Base-by-base conservation (phyloP, 2,113 vertebrate species). In the Theropithecus gelada region DNA sequence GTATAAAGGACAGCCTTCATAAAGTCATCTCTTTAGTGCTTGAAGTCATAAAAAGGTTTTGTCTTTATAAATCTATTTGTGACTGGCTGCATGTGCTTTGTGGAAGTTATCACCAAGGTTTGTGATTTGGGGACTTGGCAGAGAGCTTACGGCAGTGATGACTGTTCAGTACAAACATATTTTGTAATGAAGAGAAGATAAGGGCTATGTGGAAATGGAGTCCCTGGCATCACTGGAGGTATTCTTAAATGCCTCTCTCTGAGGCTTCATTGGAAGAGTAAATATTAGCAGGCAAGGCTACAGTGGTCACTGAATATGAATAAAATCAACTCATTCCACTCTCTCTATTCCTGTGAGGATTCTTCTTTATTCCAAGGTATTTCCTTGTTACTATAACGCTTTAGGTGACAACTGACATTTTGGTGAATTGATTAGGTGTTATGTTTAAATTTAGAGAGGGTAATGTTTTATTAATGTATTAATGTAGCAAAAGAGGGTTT, bases 401-500 rank as follows among this genome's bases (percentile, higher is more conserved):
- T 89, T 85, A 79, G 94, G 84, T 96, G 72, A 96, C 92, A 97
- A 45, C 87, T 95, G 96, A 97, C 92, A 94, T 97, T 96, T 90
- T 97, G 97, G 97, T 88, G 92, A 93, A 78, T 94, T 96, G 97
- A 97, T 97, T 96, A 86, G 91, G 48, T 95, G 20, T 97, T 93
- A 95, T 27, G 52, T 97, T 97, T 96, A 97, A 96, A 96, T 94
- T 97, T 96, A 94, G 88, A 98, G 88, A 52, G 45, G 3, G 32
- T 82, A 10, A 95, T 96, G 90, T 95, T 96, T 97, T 96, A 95
- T 96, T 97, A 89, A 93, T 91, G 64, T 96, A 95, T 97, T 97
- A 83, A 93, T 91, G 79, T 20, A 88, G 73, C 38, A 61, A 52
- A 35, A 96, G 55, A 30, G 12, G 27, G 43, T 43, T 30, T 64